Percentiles rank a stretch among this genome's conserved stretches.
phyloP scores from a whole-genome alignment of 2,113 vertebrate genomes.

The Amphiprion ocellaris region DNA sequence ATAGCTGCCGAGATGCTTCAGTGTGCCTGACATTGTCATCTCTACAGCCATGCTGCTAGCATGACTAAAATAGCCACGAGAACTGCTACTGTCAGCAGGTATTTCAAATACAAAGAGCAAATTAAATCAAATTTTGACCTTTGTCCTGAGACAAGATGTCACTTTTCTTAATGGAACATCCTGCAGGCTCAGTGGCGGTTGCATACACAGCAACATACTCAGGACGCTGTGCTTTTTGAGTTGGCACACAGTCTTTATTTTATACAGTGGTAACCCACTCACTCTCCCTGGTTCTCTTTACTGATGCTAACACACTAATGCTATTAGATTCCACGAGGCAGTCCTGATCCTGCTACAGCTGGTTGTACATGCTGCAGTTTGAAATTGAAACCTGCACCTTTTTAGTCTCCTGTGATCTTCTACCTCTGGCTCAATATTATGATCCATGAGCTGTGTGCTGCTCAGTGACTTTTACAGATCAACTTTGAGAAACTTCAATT shows the following conservation, averaged over 20 bases:
- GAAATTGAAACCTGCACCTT: background rate
- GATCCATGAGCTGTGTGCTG: background rate
- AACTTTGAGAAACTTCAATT: constrained; percentile 30
- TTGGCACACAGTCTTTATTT: constrained; percentile 39
- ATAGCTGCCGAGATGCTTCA: background rate
- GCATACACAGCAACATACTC: constrained; percentile 7
- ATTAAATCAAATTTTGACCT: constrained; percentile 60
- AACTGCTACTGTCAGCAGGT: constrained; percentile 43
- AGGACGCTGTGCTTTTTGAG: constrained; percentile 53
- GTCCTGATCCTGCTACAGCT: background rate
- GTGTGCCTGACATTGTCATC: background rate
- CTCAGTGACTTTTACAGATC: constrained; percentile 33
- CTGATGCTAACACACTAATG: background rate
- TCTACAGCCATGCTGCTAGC: background rate
- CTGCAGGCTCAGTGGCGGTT: constrained; percentile 25
- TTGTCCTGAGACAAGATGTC: constrained; percentile 43
- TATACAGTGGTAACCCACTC: constrained; percentile 1
- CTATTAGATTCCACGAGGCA: background rate
- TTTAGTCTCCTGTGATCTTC: background rate
- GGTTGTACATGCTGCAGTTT: constrained; percentile 5
- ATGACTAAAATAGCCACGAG: constrained; percentile 12
- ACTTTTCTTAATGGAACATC: constrained; percentile 50
- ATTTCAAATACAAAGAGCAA: constrained; percentile 43
- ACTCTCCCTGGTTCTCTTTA: background rate
- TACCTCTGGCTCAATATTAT: background rate